These are phyloP conservation scores for Drosophila murphyi DNA, from an alignment of 1,140 invertebrate genomes.

Conservation along the genomic window DNA sequence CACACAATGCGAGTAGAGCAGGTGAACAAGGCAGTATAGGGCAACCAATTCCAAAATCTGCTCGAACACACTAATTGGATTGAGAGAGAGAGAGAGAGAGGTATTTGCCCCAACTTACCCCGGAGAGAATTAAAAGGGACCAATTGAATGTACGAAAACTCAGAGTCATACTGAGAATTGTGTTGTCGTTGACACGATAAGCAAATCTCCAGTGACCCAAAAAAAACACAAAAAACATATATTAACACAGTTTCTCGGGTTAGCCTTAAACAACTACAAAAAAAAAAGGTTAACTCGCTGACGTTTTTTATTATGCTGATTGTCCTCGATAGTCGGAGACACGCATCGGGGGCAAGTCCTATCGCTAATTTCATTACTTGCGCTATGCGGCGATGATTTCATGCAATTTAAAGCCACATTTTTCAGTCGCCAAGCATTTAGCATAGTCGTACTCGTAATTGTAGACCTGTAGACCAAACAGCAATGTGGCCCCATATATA, in stretches of 20 bases:
- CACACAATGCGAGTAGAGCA: constrained; percentile 51
- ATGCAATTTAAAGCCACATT: constrained; percentile 81
- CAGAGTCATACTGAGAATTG: constrained; percentile 50
- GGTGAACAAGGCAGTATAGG: constrained; percentile 14
- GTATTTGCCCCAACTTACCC: constrained; percentile 41
- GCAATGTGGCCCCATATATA: background rate
- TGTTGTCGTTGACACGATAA: constrained; percentile 57
- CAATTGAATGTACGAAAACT: constrained; percentile 46
- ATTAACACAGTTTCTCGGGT: background rate
- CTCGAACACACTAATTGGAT: background rate
- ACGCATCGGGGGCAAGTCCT: constrained; percentile 45
- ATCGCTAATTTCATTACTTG: constrained; percentile 78
- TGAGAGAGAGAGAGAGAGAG: no score
- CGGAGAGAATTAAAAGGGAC: constrained; percentile 29
- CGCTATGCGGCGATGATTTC: constrained; percentile 79
- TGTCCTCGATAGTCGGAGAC: constrained; percentile 32
- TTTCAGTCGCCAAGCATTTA: constrained; percentile 77
- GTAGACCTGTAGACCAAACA: constrained; percentile 12
- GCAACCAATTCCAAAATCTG: constrained; percentile 50
- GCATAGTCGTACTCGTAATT: constrained; percentile 64
- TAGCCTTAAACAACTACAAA: background rate
- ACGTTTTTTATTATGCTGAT: constrained; percentile 54
- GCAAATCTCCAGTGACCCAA: constrained; percentile 41
- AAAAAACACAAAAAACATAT: constrained; percentile 2
- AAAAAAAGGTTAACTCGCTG: constrained; percentile 37